Percentiles rank a stretch among this genome's conserved stretches.
Evolutionary conservation across 2,888 invertebrate species (phyloP).

Genomic region (Melieria crassipennis): DNA sequence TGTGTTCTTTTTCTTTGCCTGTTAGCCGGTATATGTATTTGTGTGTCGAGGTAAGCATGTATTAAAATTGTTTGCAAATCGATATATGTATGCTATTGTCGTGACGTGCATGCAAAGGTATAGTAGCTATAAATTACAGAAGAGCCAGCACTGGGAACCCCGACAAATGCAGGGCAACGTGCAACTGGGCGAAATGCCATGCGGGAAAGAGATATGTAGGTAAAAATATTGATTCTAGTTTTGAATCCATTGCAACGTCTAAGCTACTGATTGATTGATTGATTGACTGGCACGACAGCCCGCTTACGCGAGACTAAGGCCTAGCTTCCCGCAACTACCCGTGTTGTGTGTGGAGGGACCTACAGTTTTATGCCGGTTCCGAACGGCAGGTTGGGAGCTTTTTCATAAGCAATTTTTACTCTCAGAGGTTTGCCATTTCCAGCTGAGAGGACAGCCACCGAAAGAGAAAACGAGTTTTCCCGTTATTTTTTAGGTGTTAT

Average conservation of each 20-base stretch:
- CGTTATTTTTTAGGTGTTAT: too few species aligned
- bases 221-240: neutral
- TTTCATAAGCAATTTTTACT: too few species aligned
- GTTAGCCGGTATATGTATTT: neutral
- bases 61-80: conserved; percentile 23
- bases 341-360: too few species aligned
- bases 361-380: too few species aligned
- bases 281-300: too few species aligned
- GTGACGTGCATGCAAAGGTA: neutral
- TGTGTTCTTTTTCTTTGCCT: neutral
- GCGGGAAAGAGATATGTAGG: neutral
- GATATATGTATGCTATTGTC: conserved; percentile 19
- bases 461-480: too few species aligned
- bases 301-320: too few species aligned
- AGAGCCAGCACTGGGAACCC: conserved; percentile 17
- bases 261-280: too few species aligned
- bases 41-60: neutral
- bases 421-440: too few species aligned
- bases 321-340: too few species aligned
- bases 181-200: conserved; percentile 15
- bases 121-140: neutral
- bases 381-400: too few species aligned
- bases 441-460: too few species aligned
- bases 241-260: neutral
- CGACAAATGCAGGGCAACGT: conserved; percentile 28